Percentiles rank a stretch among this genome's conserved stretches.
phyloP scores from a whole-genome alignment of 2,113 vertebrate genomes.

The Nyctibius bracteatus region DNA sequence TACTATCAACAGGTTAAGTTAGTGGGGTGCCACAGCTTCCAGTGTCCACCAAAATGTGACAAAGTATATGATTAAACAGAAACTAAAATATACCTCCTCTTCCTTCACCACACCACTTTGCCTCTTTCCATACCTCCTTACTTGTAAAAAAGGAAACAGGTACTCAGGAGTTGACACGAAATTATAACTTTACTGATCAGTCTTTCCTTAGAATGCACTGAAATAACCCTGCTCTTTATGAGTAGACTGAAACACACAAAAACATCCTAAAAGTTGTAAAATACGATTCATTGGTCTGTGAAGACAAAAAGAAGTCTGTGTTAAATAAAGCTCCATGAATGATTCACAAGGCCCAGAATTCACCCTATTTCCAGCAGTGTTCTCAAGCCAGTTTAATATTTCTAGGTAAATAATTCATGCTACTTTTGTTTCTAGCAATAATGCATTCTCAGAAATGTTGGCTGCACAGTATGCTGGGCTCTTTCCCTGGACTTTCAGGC shows the following conservation, averaged over 20 bases:
- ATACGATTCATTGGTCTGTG: not conserved
- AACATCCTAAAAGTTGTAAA: not conserved
- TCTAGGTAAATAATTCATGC: conserved; percentile 42
- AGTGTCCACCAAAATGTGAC: not conserved
- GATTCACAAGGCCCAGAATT: conserved; percentile 21
- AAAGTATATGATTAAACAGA: not conserved
- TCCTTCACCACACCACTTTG: not conserved
- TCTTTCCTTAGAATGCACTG: not conserved
- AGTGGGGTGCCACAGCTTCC: not conserved
- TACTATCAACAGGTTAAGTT: not conserved
- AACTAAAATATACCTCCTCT: not conserved
- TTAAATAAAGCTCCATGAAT: conserved; percentile 23
- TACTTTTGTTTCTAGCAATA: conserved; percentile 43
- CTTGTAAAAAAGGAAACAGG: not conserved
- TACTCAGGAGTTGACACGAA: not conserved
- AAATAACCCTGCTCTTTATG: not conserved
- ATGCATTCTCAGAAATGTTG: not conserved
- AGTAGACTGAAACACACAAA: not conserved
- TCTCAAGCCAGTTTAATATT: conserved; percentile 35
- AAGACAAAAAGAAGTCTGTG: conserved; percentile 8
- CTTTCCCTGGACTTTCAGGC: not conserved
- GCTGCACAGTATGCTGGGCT: not conserved
- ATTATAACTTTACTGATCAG: not conserved
- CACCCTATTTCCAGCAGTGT: not conserved
- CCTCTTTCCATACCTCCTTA: not conserved